These are phyloP conservation scores for Crax fasciolata DNA, from an alignment of 2,797 vertebrate species.

Conservation along the genomic window DNA sequence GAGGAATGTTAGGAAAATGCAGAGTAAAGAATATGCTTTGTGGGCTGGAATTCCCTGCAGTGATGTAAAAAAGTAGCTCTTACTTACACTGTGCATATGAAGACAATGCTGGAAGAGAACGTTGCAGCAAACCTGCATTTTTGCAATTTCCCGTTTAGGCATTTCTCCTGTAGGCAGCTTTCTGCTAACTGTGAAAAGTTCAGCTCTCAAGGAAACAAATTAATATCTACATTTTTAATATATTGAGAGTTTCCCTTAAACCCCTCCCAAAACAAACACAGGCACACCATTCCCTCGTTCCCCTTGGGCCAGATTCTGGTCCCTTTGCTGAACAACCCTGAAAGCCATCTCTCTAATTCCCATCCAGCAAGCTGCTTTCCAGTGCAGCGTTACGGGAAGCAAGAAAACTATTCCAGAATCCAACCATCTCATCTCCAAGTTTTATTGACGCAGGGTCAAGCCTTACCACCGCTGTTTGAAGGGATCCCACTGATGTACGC, in stretches of 20 bases:
- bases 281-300: neutral
- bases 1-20: neutral
- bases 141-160: neutral
- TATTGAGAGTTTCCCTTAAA: neutral
- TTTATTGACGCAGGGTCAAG: neutral
- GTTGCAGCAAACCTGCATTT: neutral
- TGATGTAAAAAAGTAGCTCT: neutral
- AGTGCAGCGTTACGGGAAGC: fast-evolving
- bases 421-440: neutral
- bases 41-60: neutral
- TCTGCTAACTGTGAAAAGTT: neutral
- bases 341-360: neutral
- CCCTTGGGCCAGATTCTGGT: neutral
- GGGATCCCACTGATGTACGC: neutral
- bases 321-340: neutral
- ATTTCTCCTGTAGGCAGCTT: neutral
- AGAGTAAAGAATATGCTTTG: neutral
- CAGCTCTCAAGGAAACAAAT: neutral
- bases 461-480: neutral
- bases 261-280: neutral
- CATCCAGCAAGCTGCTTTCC: neutral
- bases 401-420: neutral
- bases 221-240: too few relatives aligned
- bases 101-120: neutral
- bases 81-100: neutral